Evolutionary conservation across 2,797 vertebrate genomes (phyloP).

Genomic region (Phoebastria nigripes): DNA sequence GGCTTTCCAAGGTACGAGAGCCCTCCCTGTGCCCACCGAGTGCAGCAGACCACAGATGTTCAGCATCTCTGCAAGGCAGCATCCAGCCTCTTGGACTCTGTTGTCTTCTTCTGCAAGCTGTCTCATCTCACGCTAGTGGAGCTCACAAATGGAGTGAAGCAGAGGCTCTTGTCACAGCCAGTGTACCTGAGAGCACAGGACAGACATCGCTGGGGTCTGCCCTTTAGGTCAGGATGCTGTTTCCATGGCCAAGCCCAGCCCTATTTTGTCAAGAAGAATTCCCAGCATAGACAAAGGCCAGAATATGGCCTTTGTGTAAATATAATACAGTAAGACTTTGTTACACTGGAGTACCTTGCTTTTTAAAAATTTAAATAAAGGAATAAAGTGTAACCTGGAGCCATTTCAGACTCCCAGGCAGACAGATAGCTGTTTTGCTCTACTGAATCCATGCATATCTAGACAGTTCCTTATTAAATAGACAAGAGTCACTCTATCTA

Average conservation of each 20-base stretch:
- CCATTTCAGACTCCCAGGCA: not conserved
- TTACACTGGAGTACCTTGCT: not conserved
- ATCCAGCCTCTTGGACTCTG: not conserved
- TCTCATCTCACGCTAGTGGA: not conserved
- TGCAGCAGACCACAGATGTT: not conserved
- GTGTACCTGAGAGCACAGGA: not conserved
- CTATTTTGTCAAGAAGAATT: not conserved
- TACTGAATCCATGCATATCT: not conserved
- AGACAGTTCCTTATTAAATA: not conserved
- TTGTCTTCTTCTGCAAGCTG: not conserved
- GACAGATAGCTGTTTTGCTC: not conserved
- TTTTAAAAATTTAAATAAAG: not conserved
- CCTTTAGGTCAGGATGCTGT: not conserved
- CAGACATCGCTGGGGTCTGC: not conserved
- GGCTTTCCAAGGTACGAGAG: not conserved
- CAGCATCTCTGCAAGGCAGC: not conserved
- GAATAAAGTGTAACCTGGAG: not conserved
- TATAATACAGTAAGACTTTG: not conserved
- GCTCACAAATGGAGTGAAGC: not conserved
- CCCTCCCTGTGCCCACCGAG: not conserved
- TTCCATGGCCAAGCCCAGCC: not conserved
- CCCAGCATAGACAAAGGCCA: not conserved
- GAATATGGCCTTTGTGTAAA: not conserved
- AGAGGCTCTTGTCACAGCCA: not conserved
- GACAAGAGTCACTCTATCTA: not conserved